Conservation (phyloP, 2,888 invertebrate species). For the Oasisia sp. region DNA sequence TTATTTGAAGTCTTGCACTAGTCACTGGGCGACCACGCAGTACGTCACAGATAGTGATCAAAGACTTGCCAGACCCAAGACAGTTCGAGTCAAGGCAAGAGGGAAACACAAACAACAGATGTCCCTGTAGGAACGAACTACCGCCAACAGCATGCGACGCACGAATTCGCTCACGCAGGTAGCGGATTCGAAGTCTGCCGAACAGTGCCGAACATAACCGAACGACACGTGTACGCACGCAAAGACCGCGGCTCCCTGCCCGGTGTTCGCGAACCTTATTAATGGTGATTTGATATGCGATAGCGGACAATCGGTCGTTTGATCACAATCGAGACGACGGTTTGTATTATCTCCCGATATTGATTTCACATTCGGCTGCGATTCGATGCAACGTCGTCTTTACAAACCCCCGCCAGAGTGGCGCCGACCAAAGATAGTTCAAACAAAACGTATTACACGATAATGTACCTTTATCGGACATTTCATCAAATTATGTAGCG, state of each 20-base stretch:
- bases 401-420: not conserved
- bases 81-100: too few relatives aligned
- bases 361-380: not conserved
- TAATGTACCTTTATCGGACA: constrained; percentile 17
- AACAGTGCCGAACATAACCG: not conserved
- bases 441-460: constrained; percentile 17
- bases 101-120: too few relatives aligned
- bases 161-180: too few relatives aligned
- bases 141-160: too few relatives aligned
- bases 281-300: constrained; percentile 10
- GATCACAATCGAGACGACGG: not conserved
- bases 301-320: not conserved
- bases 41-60: not conserved
- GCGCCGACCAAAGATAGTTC: not conserved
- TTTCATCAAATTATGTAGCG: not conserved
- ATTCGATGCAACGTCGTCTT: constrained; percentile 12
- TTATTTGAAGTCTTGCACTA: not conserved
- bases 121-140: too few relatives aligned
- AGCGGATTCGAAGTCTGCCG: not conserved
- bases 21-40: not conserved
- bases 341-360: constrained; percentile 17
- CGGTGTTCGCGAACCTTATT: not conserved
- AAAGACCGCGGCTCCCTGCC: not conserved
- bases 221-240: not conserved
- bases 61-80: not conserved